Evolutionary conservation across 2,113 vertebrate species (phyloP), one percentile per base, ranked within the genome.

Genomic region (Heterotilapia buettikoferi): DNA sequence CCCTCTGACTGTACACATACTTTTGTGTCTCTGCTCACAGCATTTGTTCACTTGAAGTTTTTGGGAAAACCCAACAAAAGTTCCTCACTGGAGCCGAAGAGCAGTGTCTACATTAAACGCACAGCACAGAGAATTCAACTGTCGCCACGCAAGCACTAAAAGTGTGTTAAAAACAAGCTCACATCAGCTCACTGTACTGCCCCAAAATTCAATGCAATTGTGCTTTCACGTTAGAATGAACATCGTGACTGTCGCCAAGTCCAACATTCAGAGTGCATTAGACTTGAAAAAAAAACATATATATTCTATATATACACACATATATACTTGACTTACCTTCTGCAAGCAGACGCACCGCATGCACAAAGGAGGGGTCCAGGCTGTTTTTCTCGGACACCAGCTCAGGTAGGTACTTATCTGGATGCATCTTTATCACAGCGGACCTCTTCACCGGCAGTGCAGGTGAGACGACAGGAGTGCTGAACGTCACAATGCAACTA

Each of bases 351-450:
- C 98, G 98, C 96, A 97, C 96, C 5, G 98, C 98, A 68, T 99
- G 98, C 92, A 98, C 97, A 96, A 98, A 99, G 63, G 97, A 98
- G 38, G 97, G 95, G 91, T 99, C 98, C 97, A 99, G 82, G 94
- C 95, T 97, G 94, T 97, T 97, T 91, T 98, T 99, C 95, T 99
- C 98, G 57, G 98, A 97, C 97, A 97, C 96, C 96, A 99, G 97
- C 95, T 98, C 98, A 92, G 98, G 97, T 96, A 98, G 93, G 94
- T 97, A 97, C 96, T 98, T 97, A 90, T 98, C 97, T 94, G 98
- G 97, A 96, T 98, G 97, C 98, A 99, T 99, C 84, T 84, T 96
- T 76, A 26, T 66, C 43, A 36, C 88, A 83, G 91, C 61, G 86
- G 90, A 82, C 86, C 92, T 95, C 93, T 89, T 85, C 93, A 86